phyloP scores from a whole-genome alignment of 2,888 invertebrate genomes.

The Agrochola lota region DNA sequence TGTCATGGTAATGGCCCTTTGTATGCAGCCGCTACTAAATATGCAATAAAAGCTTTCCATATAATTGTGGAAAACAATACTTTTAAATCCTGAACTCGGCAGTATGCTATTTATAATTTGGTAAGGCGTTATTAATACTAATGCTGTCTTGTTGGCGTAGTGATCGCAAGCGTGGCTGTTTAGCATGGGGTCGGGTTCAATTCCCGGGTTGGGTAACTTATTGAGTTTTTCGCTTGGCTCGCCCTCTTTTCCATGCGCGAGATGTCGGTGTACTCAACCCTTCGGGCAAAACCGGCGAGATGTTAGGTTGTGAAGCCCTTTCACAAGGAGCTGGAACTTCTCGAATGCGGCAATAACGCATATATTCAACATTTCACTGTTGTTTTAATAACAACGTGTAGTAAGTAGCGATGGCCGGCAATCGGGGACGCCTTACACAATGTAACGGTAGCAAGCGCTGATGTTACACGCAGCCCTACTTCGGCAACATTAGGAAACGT shows the following conservation, averaged over 20 bases:
- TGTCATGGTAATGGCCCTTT: constrained; percentile 44
- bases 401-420: constrained; percentile 6
- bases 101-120: background rate
- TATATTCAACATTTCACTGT: constrained; percentile 23
- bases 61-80: constrained; percentile 6
- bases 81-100: background rate
- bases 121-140: background rate
- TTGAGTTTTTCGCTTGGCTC: too few relatives aligned
- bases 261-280: background rate
- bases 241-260: background rate
- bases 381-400: constrained; percentile 31
- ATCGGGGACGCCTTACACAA: constrained; percentile 57
- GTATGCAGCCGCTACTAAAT: constrained; percentile 1
- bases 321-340: constrained; percentile 14
- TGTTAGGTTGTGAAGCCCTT: background rate
- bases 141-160: too few relatives aligned
- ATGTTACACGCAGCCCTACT: constrained; percentile 36
- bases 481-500: constrained; percentile 28
- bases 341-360: constrained; percentile 21
- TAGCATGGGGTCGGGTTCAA: background rate
- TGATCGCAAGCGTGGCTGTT: background rate
- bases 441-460: constrained; percentile 18
- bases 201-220: background rate
- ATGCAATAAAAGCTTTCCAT: background rate
- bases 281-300: too few relatives aligned